These are phyloP conservation scores for Tragelaphus scriptus DNA, from an alignment of 2,113 vertebrate genomes.

Conservation along the genomic window DNA sequence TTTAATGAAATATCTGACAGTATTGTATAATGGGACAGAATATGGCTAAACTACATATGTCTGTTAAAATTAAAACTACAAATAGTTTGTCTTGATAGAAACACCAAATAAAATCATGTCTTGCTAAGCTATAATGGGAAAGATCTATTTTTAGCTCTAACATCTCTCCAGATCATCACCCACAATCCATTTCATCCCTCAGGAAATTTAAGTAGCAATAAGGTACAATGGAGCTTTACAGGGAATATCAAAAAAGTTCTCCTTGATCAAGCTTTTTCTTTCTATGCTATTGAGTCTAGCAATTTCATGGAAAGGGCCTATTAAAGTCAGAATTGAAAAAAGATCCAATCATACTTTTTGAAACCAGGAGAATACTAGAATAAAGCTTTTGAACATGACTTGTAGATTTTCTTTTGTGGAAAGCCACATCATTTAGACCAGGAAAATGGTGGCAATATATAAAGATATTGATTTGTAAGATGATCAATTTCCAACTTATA, in stretches of 20 bases:
- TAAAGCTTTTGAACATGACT: neutral
- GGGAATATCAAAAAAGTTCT: constrained; percentile 15
- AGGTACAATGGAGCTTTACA: neutral
- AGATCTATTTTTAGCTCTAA: neutral
- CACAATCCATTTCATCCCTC: constrained; percentile 4
- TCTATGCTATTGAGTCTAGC: neutral
- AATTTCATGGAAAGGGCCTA: neutral
- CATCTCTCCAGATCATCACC: constrained; percentile 29
- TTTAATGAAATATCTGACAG: constrained; percentile 21
- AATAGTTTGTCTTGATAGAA: neutral
- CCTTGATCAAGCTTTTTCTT: constrained; percentile 28
- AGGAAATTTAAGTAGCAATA: constrained; percentile 10
- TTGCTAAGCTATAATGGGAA: neutral
- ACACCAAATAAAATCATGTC: neutral
- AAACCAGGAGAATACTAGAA: neutral
- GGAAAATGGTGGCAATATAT: neutral
- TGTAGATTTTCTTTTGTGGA: neutral
- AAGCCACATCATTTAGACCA: neutral
- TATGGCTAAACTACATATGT: neutral
- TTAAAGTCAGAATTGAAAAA: constrained; percentile 32
- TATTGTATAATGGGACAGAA: neutral
- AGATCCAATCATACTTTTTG: constrained; percentile 19
- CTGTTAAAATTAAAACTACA: neutral
- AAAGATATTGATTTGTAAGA: neutral
- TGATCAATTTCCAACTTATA: neutral